Conservation (phyloP, 2,888 invertebrate species). For the Ellobium chinense region DNA sequence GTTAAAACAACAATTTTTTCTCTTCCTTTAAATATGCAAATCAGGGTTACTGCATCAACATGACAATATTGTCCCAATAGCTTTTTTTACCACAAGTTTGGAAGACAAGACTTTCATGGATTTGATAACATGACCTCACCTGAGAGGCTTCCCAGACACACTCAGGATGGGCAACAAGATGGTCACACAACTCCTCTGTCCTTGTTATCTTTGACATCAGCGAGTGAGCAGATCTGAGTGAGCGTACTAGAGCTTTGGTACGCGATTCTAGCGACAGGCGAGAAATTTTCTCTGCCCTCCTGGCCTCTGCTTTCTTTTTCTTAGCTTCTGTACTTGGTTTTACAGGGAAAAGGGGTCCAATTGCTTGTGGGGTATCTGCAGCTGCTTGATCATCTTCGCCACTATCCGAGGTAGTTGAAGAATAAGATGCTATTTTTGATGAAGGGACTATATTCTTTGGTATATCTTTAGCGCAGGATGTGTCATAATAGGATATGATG, state of each 20-base stretch:
- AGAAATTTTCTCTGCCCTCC: conserved; percentile 60
- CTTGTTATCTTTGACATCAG: conserved; percentile 82
- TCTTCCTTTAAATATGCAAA: too few relatives aligned
- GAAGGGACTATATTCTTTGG: neutral
- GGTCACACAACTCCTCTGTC: conserved; percentile 86
- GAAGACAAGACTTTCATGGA: too few relatives aligned
- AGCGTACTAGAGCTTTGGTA: conserved; percentile 63
- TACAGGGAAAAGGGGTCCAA: conserved; percentile 40
- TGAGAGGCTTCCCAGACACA: conserved; percentile 87
- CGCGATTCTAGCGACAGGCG: conserved; percentile 57
- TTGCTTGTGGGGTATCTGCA: conserved; percentile 15
- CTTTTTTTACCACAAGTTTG: too few relatives aligned
- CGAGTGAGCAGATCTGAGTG: conserved; percentile 61
- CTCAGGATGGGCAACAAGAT: conserved; percentile 87
- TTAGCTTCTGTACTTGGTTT: conserved; percentile 23
- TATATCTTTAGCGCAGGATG: conserved; percentile 22
- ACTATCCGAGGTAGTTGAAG: neutral
- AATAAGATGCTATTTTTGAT: neutral
- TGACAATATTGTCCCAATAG: too few relatives aligned
- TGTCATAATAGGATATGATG: conserved; percentile 54
- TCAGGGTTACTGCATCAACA: too few relatives aligned
- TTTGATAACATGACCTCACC: too few relatives aligned
- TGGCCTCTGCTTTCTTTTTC: conserved; percentile 54
- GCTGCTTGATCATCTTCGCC: conserved; percentile 20
- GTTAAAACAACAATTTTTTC: too few relatives aligned